Evolutionary conservation across 2,113 vertebrate genomes (phyloP).

Genomic region (Lampris megalopsis): DNA sequence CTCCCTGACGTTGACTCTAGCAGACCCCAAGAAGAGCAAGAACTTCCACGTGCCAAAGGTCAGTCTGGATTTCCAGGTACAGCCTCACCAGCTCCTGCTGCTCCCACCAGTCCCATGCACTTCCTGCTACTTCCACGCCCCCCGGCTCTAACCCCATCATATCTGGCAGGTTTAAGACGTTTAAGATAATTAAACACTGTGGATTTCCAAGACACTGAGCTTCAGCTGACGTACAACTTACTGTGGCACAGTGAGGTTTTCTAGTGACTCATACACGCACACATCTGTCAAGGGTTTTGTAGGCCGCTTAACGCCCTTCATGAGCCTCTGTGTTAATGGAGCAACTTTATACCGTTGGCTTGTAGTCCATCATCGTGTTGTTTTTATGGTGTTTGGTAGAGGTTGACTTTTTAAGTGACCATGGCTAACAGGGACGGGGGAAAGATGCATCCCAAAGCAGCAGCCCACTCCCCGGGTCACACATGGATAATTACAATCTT

Average conservation of each 20-base stretch:
- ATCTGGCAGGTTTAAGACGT: slow-evolving; percentile 65
- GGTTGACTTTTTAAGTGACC: too few species aligned
- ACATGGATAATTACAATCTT: neutral
- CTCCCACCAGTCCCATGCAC: slow-evolving; percentile 9
- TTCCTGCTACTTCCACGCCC: slow-evolving; percentile 49
- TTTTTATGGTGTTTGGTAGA: too few species aligned
- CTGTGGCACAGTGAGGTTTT: slow-evolving; percentile 17
- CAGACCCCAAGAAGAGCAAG: slow-evolving; percentile 89
- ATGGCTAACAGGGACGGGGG: too few species aligned
- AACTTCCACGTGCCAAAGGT: slow-evolving; percentile 89
- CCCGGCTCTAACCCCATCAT: slow-evolving; percentile 45
- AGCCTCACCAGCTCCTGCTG: slow-evolving; percentile 3
- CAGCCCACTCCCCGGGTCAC: neutral
- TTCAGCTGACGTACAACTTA: slow-evolving; percentile 33
- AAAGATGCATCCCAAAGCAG: neutral
- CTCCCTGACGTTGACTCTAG: slow-evolving; percentile 82
- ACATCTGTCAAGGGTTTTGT: neutral
- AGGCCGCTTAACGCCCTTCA: neutral
- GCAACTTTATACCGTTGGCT: neutral
- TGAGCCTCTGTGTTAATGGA: neutral
- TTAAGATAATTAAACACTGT: slow-evolving; percentile 49
- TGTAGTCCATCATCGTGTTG: neutral
- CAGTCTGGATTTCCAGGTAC: slow-evolving; percentile 53
- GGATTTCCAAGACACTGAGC: slow-evolving; percentile 50
- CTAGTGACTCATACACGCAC: neutral